Conservation (phyloP, 2,113 vertebrate genomes). For the Rhabdomys dilectus region DNA sequence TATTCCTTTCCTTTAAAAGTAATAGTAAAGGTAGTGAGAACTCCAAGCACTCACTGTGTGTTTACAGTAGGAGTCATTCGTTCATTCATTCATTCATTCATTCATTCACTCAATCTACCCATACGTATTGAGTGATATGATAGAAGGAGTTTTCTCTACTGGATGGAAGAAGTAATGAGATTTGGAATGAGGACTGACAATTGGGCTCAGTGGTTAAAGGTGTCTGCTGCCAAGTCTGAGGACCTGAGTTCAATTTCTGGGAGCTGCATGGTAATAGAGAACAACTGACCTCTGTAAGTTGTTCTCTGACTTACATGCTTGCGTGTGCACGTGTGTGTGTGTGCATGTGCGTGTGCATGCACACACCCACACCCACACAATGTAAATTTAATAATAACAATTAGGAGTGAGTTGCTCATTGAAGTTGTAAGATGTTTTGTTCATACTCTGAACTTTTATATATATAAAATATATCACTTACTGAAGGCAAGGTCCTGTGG, state of each 20-base stretch:
- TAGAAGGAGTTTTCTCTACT: not conserved
- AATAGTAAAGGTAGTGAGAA: not conserved
- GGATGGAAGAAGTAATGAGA: not conserved
- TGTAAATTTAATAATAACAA: not conserved
- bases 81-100: not conserved
- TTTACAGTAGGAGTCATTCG: not conserved
- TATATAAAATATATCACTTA: not conserved
- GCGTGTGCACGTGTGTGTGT: too few relatives aligned
- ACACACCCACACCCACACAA: not conserved
- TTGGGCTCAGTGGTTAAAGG: not conserved
- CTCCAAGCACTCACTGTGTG: not conserved
- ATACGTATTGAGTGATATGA: not conserved
- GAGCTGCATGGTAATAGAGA: not conserved
- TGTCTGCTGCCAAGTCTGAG: not conserved
- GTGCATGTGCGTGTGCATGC: not conserved
- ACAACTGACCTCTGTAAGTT: not conserved
- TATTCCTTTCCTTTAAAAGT: not conserved
- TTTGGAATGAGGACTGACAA: not conserved
- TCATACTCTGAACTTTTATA: not conserved
- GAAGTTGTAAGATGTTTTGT: not conserved
- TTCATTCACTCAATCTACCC: not conserved
- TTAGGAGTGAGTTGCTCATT: not conserved
- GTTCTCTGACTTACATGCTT: not conserved
- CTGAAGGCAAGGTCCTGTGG: not conserved
- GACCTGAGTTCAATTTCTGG: not conserved